Percentiles rank a stretch among this genome's conserved stretches.
These are phyloP conservation scores for Synergus japonicus DNA, from an alignment of 2,888 invertebrate genomes.

Conservation along the genomic window DNA sequence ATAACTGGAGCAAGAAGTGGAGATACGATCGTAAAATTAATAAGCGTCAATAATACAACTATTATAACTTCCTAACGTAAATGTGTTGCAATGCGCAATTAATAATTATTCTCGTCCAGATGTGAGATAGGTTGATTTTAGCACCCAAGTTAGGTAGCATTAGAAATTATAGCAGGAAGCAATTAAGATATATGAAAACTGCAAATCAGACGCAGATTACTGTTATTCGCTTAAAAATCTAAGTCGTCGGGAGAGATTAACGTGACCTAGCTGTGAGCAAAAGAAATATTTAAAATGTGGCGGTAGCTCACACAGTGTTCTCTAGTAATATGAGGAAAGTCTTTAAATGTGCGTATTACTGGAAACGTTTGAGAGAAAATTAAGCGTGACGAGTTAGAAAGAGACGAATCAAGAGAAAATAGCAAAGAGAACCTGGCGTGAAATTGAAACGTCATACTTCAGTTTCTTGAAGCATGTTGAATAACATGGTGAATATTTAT, in stretches of 20 bases:
- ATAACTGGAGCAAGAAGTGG: neutral
- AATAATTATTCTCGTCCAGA: constrained; percentile 46
- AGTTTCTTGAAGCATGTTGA: constrained; percentile 8
- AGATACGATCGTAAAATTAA: constrained; percentile 54
- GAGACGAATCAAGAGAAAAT: constrained; percentile 32
- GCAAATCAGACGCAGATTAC: neutral
- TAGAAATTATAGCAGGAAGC: neutral
- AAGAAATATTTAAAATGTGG: neutral
- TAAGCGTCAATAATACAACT: constrained; percentile 49
- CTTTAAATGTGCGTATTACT: neutral
- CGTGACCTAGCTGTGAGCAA: neutral
- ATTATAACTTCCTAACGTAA: constrained; percentile 48
- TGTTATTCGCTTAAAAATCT: neutral
- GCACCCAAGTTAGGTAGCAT: neutral
- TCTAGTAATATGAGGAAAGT: neutral
- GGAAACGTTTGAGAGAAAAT: constrained; percentile 32
- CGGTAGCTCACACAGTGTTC: neutral
- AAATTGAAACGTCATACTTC: constrained; percentile 27
- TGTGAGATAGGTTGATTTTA: neutral
- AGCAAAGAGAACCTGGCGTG: constrained; percentile 31
- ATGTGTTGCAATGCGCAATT: constrained; percentile 49
- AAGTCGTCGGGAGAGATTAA: neutral
- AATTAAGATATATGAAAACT: neutral
- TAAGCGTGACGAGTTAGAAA: constrained; percentile 10
- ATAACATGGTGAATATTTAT: constrained; percentile 20